Conservation (phyloP, 2,113 vertebrate species). For the Ciconia maguari region DNA sequence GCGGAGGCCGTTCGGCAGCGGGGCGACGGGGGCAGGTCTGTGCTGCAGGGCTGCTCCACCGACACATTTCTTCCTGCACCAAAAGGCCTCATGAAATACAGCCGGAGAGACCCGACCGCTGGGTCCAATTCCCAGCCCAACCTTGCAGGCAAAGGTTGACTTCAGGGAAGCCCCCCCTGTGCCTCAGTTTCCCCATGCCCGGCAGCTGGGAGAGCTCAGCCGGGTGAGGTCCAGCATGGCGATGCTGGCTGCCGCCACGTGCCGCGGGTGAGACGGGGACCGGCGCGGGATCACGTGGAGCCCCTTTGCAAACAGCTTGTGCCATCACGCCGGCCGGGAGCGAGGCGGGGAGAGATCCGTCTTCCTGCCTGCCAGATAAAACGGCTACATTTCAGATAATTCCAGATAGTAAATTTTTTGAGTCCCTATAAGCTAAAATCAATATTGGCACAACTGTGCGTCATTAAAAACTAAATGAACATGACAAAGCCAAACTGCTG, state of each 20-base stretch:
- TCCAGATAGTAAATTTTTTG: constrained; percentile 79
- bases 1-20: rapidly evolving
- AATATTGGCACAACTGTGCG: constrained; percentile 83
- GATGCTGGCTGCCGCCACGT: rapidly evolving
- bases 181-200: constrained; percentile 28
- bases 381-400: constrained; percentile 66
- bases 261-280: background rate
- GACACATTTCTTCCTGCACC: rapidly evolving
- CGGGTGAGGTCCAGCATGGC: rapidly evolving
- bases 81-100: background rate
- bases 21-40: background rate
- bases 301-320: background rate
- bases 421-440: constrained; percentile 84
- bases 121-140: background rate
- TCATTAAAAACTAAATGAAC: constrained; percentile 84
- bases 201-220: background rate
- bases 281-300: rapidly evolving
- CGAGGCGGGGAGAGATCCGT: background rate
- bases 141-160: rapidly evolving
- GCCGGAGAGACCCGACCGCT: rapidly evolving
- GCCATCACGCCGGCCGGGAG: background rate
- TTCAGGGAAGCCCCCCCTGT: rapidly evolving
- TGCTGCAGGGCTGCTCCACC: background rate
- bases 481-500: constrained; percentile 79
- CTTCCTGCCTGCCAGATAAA: constrained; percentile 49